Percentiles rank a stretch among this genome's conserved stretches.
Conservation (phyloP, 1,140 invertebrate species). For the Drosophila takahashii region DNA sequence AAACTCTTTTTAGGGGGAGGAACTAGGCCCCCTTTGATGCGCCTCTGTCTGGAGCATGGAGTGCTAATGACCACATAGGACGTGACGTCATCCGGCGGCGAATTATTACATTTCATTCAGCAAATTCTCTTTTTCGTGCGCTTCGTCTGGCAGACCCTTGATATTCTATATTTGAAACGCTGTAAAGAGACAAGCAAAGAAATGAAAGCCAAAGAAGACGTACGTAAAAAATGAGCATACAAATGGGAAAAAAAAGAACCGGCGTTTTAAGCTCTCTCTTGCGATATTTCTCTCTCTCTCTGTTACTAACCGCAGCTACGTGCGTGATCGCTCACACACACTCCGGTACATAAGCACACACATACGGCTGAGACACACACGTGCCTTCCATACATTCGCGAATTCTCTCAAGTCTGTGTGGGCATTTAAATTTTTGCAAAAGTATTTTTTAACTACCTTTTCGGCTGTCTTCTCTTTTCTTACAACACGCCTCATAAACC, state of each 20-base stretch:
- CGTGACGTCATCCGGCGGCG: slow-evolving; percentile 67
- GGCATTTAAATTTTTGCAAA: slow-evolving; percentile 71
- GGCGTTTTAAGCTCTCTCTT: slow-evolving; percentile 67
- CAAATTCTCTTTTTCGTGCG: slow-evolving; percentile 43
- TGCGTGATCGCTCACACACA: slow-evolving; percentile 72
- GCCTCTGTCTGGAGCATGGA: slow-evolving; percentile 19
- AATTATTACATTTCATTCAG: slow-evolving; percentile 55
- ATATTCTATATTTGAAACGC: slow-evolving; percentile 83
- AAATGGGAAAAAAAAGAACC: slow-evolving; percentile 62
- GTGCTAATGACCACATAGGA: slow-evolving; percentile 75
- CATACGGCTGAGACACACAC: slow-evolving; percentile 66
- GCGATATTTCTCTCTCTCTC: slow-evolving; percentile 27
- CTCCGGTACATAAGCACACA: slow-evolving; percentile 22
- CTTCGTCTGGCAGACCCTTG: slow-evolving; percentile 73
- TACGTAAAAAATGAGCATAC: slow-evolving; percentile 51
- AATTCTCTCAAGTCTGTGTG: slow-evolving; percentile 57
- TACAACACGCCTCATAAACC: slow-evolving; percentile 74
- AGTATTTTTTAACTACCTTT: slow-evolving; percentile 55
- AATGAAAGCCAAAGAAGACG: slow-evolving; percentile 52
- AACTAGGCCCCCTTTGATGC: neutral
- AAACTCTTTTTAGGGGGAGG: neutral
- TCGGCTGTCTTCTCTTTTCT: slow-evolving; percentile 40
- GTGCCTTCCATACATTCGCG: slow-evolving; percentile 79
- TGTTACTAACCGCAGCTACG: slow-evolving; percentile 74
- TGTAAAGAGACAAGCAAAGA: slow-evolving; percentile 67